Conservation (phyloP, 2,888 invertebrate species). For the Phalera bucephala region DNA sequence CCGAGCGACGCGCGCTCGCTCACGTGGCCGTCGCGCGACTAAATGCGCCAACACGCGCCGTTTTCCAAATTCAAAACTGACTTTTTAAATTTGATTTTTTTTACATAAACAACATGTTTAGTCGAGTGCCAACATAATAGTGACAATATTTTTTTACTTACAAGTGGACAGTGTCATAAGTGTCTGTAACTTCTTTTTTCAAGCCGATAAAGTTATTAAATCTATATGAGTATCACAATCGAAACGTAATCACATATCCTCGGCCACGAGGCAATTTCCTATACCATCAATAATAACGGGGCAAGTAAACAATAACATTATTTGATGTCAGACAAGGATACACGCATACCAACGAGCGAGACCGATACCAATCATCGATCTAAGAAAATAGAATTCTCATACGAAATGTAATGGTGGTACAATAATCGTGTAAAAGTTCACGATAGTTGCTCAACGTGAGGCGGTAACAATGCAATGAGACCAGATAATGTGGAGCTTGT, state of each 20-base stretch:
- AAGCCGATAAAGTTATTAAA: conserved; percentile 38
- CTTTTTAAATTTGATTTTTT: conserved; percentile 12
- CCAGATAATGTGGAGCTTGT: conserved; percentile 49
- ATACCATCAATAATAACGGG: conserved; percentile 67
- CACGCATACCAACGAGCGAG: conserved; percentile 39
- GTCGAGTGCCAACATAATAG: conserved; percentile 8
- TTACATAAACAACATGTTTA: conserved; percentile 4
- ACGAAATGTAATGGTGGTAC: conserved; percentile 74
- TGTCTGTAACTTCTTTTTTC: conserved; percentile 2
- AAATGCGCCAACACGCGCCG: conserved; percentile 48
- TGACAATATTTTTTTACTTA: conserved; percentile 2
- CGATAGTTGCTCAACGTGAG: conserved; percentile 72
- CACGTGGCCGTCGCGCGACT: conserved; percentile 46
- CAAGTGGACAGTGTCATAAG: conserved; percentile 17
- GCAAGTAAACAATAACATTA: conserved; percentile 78
- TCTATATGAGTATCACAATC: conserved; percentile 20
- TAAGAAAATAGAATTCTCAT: conserved; percentile 81
- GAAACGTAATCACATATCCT: conserved; percentile 61
- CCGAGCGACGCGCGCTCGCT: conserved; percentile 69
- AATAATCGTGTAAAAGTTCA: conserved; percentile 82
- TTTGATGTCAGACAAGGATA: conserved; percentile 57
- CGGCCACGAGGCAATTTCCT: conserved; percentile 63
- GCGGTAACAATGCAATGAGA: conserved; percentile 62
- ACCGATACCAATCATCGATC: conserved; percentile 59
- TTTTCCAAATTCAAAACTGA: conserved; percentile 31